Conservation (phyloP, 2,888 invertebrate species). For the Autographa gamma region DNA sequence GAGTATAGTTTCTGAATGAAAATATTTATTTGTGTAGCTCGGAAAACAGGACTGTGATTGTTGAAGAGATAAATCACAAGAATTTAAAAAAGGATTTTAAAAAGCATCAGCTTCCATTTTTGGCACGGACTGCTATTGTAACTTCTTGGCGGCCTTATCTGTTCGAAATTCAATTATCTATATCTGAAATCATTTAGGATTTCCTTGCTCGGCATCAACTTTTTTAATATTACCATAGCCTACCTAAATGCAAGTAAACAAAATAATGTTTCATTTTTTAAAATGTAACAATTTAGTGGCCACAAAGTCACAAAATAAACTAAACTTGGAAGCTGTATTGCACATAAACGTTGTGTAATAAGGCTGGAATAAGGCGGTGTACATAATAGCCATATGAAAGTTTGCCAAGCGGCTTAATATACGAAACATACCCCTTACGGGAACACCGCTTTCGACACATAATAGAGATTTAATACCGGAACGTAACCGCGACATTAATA, state of each 20-base stretch:
- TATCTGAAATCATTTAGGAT: background rate
- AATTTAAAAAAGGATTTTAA: constrained; percentile 10
- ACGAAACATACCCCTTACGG: constrained; percentile 17
- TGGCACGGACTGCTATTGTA: constrained; percentile 28
- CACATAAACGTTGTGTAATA: constrained; percentile 34
- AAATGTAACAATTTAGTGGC: background rate
- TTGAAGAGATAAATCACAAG: constrained; percentile 10
- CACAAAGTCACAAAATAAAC: constrained; percentile 22
- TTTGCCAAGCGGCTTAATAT: constrained; percentile 38
- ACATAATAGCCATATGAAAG: constrained; percentile 33
- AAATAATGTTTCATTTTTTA: background rate
- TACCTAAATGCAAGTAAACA: no score
- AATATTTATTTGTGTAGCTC: constrained; percentile 14
- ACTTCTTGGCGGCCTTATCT: constrained; percentile 21
- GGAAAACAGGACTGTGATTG: constrained; percentile 7
- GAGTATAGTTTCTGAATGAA: constrained; percentile 14
- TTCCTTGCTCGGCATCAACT: constrained; percentile 12
- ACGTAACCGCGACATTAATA: constrained; percentile 48
- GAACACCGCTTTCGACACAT: constrained; percentile 45
- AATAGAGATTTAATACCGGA: constrained; percentile 52
- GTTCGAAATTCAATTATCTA: constrained; percentile 21
- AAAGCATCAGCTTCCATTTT: constrained; percentile 25
- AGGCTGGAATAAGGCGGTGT: constrained; percentile 28
- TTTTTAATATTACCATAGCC: background rate
- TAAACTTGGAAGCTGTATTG: constrained; percentile 13